These are phyloP conservation scores for Neotoxoptera formosana DNA, from an alignment of 1,140 invertebrate genomes.

Conservation along the genomic window DNA sequence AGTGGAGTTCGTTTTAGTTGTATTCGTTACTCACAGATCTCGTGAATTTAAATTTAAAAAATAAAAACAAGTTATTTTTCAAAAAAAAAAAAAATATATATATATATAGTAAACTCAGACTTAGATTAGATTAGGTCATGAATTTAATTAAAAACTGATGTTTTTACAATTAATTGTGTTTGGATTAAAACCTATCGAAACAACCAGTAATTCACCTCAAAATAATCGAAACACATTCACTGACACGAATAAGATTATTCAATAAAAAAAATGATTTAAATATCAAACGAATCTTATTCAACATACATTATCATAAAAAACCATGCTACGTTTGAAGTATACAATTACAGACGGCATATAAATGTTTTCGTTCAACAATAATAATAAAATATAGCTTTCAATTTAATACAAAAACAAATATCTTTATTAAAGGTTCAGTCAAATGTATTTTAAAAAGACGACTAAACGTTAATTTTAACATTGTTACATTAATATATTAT, in stretches of 20 bases:
- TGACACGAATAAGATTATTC: background rate
- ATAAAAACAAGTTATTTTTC: background rate
- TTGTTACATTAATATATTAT: background rate
- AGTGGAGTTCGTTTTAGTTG: background rate
- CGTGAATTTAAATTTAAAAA: background rate
- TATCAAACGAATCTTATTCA: background rate
- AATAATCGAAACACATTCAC: background rate
- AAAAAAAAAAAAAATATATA: background rate
- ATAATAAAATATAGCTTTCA: background rate
- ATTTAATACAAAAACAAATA: background rate
- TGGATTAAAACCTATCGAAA: background rate
- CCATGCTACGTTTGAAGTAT: background rate
- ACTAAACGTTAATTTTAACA: background rate
- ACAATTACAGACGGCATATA: background rate
- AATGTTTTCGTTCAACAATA: background rate
- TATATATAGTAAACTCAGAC: background rate
- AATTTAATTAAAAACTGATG: background rate
- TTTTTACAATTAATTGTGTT: background rate
- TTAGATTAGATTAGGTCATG: background rate
- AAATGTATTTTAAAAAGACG: background rate
- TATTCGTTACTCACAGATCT: background rate
- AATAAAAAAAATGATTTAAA: too few relatives aligned
- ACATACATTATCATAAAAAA: background rate
- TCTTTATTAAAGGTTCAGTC: background rate
- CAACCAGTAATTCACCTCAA: background rate